Base-by-base conservation (phyloP, 2,888 invertebrate genomes). In the Labia minor region DNA sequence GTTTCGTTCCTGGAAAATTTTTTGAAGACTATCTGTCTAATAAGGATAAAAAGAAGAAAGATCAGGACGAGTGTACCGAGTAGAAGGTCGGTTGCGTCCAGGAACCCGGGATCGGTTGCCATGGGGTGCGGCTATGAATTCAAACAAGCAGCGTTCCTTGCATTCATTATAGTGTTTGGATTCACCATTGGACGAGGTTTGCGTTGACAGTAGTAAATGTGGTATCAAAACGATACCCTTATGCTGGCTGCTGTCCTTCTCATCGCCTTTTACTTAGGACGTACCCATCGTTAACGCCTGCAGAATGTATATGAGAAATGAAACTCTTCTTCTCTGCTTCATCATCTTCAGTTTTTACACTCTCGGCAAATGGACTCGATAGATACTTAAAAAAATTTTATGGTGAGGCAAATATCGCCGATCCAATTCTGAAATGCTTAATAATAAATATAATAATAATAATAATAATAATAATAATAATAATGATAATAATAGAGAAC, bases 241-340 rank as follows among this genome's bases (percentile, higher is more conserved):
- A n/a, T 49, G 16, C 49, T 49, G 6, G 14, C 49, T 16, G 49
- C 49, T 3, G 14, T 49, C 14, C 16, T 49, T n/a, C 49, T 49
- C 2, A 49, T 49, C 14, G 49, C 49, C 14, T 49, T n/a, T 14
- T 49, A 49, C 14, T 14, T 49, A 2, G 49, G 49, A 11, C 49
- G 49, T 3, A 49, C 49, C n/a, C 49, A 49, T 49, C 49, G 49
- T 49, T 49, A 49, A 49, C n/a, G n/a, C n/a, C n/a, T n/a, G n/a
- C n/a, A n/a, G n/a, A 49, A 49, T 49, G 49, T 49, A 49, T 14
- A 49, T 49, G 16, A 11, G 49, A 49, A 49, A 49, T 3, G 49
- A 49, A 3, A 49, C 49, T 3, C 4, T 49, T 3, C 3, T 14
- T 14, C n/a, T 49, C 2, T 16, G 3, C 14, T 3, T 11, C 8